These are phyloP conservation scores for Drosophila longiperda DNA, from an alignment of 2,888 invertebrate genomes.

Conservation along the genomic window DNA sequence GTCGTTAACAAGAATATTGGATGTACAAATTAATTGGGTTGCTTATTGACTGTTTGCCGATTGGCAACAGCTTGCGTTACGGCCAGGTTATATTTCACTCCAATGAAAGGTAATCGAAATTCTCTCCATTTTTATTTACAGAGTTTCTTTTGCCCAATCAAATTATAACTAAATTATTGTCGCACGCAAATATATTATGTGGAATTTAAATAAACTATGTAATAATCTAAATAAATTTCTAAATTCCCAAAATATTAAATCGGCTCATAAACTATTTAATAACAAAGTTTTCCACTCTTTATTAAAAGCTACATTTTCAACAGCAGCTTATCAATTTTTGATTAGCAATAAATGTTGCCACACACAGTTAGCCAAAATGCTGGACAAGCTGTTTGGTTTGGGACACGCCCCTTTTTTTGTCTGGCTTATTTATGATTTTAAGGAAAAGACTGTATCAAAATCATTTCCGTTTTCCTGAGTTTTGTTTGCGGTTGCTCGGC, in stretches of 20 bases:
- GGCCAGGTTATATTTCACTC: background rate
- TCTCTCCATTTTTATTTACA: conserved; percentile 5
- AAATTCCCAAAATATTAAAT: background rate
- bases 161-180: background rate
- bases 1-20: conserved; percentile 54
- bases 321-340: conserved; percentile 26
- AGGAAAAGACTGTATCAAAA: conserved; percentile 37
- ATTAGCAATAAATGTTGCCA: conserved; percentile 16
- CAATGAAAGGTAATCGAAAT: conserved; percentile 15
- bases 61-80: conserved; percentile 21
- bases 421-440: conserved; percentile 36
- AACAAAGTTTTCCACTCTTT: background rate
- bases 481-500: conserved; percentile 20
- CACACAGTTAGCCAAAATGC: conserved; percentile 22
- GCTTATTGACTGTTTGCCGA: conserved; percentile 25
- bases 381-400: background rate
- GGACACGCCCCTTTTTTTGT: background rate
- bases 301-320: background rate
- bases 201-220: background rate
- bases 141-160: background rate
- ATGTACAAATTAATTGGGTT: conserved; percentile 46
- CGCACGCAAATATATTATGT: background rate
- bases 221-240: background rate
- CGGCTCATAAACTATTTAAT: background rate
- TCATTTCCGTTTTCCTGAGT: background rate